phyloP scores from a whole-genome alignment of 2,797 vertebrate genomes.

The Malacoraja senta region DNA sequence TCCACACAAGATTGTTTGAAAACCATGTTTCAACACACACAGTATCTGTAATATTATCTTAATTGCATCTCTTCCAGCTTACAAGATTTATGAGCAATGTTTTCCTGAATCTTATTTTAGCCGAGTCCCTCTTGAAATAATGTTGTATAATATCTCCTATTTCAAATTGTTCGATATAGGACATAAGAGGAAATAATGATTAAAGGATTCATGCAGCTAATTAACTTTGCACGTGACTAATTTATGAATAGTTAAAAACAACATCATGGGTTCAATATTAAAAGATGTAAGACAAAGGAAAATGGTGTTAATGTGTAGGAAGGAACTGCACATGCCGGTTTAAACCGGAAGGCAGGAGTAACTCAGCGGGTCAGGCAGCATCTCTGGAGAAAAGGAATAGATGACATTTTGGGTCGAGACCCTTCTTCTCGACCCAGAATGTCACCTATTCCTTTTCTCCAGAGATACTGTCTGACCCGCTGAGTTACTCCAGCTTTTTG shows the following conservation, averaged over 20 bases:
- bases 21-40: background rate
- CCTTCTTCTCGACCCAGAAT: no score
- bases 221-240: background rate
- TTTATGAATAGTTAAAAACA: background rate
- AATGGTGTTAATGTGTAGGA: no score
- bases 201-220: background rate
- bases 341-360: no score
- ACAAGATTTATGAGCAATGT: background rate
- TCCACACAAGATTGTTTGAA: background rate
- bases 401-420: no score
- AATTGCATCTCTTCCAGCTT: background rate
- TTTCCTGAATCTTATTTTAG: background rate
- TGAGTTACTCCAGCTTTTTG: no score
- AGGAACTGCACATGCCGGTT: no score
- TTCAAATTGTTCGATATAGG: background rate
- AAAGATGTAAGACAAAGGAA: no score
- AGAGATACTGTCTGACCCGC: no score
- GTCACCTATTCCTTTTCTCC: no score
- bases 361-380: no score
- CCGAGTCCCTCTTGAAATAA: background rate
- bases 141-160: background rate
- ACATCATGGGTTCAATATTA: background rate
- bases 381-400: no score
- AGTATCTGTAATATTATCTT: conserved; percentile 16
- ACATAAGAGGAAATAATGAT: background rate